A percentile compares a stretch with the other conserved stretches of the same genome.
Conservation (phyloP, 2,113 vertebrate species). For the Etheostoma spectabile region DNA sequence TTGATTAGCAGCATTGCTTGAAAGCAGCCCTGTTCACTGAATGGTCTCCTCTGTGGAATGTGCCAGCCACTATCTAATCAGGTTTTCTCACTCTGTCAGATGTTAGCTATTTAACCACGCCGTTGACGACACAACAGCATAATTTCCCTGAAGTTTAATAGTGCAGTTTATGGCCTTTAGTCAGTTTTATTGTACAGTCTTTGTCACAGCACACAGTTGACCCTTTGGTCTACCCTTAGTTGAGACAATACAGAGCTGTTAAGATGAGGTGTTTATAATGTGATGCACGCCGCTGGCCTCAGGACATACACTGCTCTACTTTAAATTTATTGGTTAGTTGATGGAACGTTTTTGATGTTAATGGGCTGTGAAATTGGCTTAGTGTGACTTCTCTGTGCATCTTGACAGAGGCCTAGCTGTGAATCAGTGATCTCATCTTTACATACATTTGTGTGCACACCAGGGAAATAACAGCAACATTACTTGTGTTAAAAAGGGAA, state of each 20-base stretch:
- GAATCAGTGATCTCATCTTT: conserved; percentile 16
- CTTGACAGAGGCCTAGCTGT: conserved; percentile 15
- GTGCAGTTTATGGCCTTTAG: background rate
- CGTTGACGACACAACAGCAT: conserved; percentile 6
- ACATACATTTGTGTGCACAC: background rate
- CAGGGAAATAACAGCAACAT: conserved; percentile 22
- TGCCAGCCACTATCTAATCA: conserved; percentile 79
- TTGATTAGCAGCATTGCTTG: conserved; percentile 78
- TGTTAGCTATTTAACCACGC: conserved; percentile 38
- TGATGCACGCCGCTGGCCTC: background rate
- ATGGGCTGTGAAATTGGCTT: conserved; percentile 41
- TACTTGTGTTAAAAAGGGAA: background rate
- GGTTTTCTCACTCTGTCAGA: conserved; percentile 36
- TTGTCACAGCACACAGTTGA: conserved; percentile 2
- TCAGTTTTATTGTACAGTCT: conserved; percentile 9
- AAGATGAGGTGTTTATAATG: conserved; percentile 5
- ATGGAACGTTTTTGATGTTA: conserved; percentile 38
- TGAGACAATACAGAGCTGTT: conserved; percentile 5
- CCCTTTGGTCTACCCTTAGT: conserved; percentile 16
- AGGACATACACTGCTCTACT: conserved; percentile 23
- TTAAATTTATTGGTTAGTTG: conserved; percentile 29
- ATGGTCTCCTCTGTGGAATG: conserved; percentile 67
- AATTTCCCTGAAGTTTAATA: conserved; percentile 7
- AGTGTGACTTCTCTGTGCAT: conserved; percentile 29
- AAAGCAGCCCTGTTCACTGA: conserved; percentile 55